Percentiles rank a stretch among this genome's conserved stretches.
phyloP scores from a whole-genome alignment of 2,888 invertebrate species.

The Sphaerophoria taeniata region DNA sequence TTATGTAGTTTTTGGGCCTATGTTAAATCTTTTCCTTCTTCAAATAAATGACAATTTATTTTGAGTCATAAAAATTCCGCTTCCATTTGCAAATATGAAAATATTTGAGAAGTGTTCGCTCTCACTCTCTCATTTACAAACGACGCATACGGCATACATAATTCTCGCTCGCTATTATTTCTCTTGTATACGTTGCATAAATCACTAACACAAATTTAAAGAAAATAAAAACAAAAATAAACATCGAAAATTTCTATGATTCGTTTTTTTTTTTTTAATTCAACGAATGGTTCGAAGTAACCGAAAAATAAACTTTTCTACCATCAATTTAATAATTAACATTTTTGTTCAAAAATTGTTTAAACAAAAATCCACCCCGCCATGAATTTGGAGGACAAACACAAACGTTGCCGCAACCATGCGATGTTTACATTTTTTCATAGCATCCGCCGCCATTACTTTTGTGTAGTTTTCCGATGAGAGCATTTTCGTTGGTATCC shows the following conservation, averaged over 20 bases:
- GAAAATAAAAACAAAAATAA: slow-evolving; percentile 71
- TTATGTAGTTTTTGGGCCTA: too few species aligned
- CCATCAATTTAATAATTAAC: background rate
- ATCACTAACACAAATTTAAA: slow-evolving; percentile 29
- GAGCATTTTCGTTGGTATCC: slow-evolving; percentile 69
- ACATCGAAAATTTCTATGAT: slow-evolving; percentile 53
- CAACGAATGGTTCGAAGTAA: background rate
- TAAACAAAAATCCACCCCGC: slow-evolving; percentile 6
- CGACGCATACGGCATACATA: slow-evolving; percentile 4
- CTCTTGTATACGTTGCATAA: slow-evolving; percentile 25
- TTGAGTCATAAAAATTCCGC: background rate
- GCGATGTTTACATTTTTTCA: slow-evolving; percentile 57
- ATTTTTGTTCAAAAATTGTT: background rate
- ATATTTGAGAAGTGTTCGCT: background rate
- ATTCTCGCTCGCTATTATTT: background rate
- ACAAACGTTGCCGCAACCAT: background rate
- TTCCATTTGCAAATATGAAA: background rate
- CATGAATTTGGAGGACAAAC: background rate
- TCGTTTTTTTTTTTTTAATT: background rate
- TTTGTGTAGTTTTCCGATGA: slow-evolving; percentile 54
- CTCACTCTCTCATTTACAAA: background rate
- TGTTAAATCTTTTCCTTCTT: too few species aligned
- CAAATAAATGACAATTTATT: too few species aligned
- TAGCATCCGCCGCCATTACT: slow-evolving; percentile 71
- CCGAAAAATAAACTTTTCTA: background rate